These are phyloP conservation scores for Zosterops japonicus DNA, from an alignment of 2,113 vertebrate genomes.

Conservation along the genomic window DNA sequence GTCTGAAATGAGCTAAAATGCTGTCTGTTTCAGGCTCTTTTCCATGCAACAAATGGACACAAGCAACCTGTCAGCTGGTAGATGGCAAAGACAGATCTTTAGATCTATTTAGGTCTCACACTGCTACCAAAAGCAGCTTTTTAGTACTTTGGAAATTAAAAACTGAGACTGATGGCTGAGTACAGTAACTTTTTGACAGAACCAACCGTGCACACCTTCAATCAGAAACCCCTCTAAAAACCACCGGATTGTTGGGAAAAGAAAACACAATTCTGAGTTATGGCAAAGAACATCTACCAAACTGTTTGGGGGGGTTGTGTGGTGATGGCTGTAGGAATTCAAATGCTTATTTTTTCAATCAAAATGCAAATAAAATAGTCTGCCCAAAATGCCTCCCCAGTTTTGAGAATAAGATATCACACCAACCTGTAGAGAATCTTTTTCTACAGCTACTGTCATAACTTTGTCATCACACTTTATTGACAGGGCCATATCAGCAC, in stretches of 20 bases:
- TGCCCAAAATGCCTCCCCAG: neutral
- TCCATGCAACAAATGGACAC: neutral
- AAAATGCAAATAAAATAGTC: neutral
- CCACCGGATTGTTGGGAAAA: neutral
- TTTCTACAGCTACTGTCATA: conserved; percentile 89
- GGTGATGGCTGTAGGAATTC: neutral
- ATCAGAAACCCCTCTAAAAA: neutral
- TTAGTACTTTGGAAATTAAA: neutral
- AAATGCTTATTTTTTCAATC: neutral
- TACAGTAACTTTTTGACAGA: neutral
- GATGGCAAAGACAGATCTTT: neutral
- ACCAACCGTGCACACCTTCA: neutral
- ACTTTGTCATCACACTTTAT: conserved; percentile 85
- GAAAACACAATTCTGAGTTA: neutral
- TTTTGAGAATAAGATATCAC: neutral
- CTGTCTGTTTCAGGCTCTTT: neutral
- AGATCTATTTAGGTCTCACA: neutral
- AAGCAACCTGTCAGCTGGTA: conserved; percentile 11
- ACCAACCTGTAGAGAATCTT: conserved; percentile 88
- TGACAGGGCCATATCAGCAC: conserved; percentile 74
- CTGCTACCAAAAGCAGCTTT: neutral
- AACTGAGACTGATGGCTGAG: neutral
- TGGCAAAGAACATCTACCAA: neutral
- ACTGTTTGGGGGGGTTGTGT: neutral
- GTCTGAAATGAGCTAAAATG: conserved; percentile 2